Percentiles rank a stretch among this genome's conserved stretches.
phyloP scores from a whole-genome alignment of 1,140 invertebrate genomes.

The Hylaeus anthracinus region DNA sequence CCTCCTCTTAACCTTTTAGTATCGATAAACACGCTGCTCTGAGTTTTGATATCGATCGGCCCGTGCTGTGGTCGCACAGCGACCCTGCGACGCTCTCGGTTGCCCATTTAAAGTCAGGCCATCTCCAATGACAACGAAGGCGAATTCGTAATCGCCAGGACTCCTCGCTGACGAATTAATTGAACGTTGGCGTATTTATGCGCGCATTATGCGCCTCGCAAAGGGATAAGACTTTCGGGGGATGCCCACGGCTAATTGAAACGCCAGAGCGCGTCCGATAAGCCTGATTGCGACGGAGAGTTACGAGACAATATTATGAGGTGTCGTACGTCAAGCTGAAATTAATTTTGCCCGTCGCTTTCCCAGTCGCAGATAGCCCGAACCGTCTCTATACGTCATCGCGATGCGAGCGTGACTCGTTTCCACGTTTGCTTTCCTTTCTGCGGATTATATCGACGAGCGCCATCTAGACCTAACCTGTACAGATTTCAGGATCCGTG shows the following conservation, averaged over 20 bases:
- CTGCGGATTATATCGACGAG: slow-evolving; percentile 24
- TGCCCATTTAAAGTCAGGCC: too few species aligned
- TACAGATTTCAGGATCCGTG: too few species aligned
- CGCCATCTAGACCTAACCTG: too few species aligned
- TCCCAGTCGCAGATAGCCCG: slow-evolving; percentile 45
- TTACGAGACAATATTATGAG: slow-evolving; percentile 72
- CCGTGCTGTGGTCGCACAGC: too few species aligned
- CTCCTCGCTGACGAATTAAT: slow-evolving; percentile 55
- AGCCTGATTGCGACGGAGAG: slow-evolving; percentile 66
- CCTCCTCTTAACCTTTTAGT: too few species aligned
- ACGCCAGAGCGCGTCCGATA: slow-evolving; percentile 63
- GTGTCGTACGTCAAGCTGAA: slow-evolving; percentile 66
- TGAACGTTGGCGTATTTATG: slow-evolving; percentile 64
- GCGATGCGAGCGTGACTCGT: slow-evolving; percentile 36
- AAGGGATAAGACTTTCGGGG: slow-evolving; percentile 68
- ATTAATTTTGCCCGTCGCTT: slow-evolving; percentile 65
- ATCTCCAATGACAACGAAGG: slow-evolving; percentile 1
- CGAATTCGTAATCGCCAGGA: slow-evolving; percentile 13
- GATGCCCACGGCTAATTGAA: slow-evolving; percentile 64
- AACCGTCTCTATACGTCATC: slow-evolving; percentile 54
- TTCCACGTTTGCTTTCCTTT: slow-evolving; percentile 30
- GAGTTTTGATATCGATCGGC: too few species aligned
- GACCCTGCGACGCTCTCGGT: too few species aligned
- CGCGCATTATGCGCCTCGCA: slow-evolving; percentile 61
- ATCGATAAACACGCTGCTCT: too few species aligned